These are phyloP conservation scores for Rotaria magnacalcarata DNA, from an alignment of 2,888 invertebrate genomes.

Conservation along the genomic window DNA sequence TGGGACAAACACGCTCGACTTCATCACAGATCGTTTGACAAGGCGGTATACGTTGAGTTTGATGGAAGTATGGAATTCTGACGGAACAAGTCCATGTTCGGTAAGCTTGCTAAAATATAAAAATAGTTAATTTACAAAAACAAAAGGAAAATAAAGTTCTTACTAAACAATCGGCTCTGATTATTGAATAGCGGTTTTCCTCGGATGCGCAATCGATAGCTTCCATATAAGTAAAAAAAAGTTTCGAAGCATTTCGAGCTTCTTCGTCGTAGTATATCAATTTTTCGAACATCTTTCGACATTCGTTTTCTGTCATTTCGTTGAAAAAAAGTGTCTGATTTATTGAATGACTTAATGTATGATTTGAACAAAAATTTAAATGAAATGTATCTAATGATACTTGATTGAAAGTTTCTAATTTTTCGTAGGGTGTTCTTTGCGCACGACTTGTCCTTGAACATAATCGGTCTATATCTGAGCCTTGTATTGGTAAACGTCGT, in stretches of 20 bases:
- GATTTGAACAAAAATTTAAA: slow-evolving; percentile 28
- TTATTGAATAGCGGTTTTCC: slow-evolving; percentile 1
- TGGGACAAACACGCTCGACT: slow-evolving; percentile 28
- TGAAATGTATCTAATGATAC: background rate
- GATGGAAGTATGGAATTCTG: background rate
- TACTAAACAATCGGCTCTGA: slow-evolving; percentile 23
- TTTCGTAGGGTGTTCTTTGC: background rate
- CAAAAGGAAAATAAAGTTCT: background rate
- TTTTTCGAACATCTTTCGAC: background rate
- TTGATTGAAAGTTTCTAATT: background rate
- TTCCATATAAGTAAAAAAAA: background rate
- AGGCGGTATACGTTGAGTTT: slow-evolving; percentile 6
- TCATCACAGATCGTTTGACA: slow-evolving; percentile 35
- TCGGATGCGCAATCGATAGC: slow-evolving; percentile 8
- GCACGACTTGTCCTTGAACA: slow-evolving; percentile 13
- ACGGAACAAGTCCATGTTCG: slow-evolving; percentile 22
- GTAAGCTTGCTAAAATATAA: background rate
- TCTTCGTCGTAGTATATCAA: background rate
- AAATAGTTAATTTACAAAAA: too few species aligned
- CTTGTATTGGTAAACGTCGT: background rate
- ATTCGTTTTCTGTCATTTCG: background rate
- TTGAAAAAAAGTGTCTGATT: background rate
- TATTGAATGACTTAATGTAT: slow-evolving; percentile 6
- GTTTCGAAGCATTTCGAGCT: background rate
- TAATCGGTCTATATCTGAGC: background rate